Evolutionary conservation across 2,113 vertebrate genomes (phyloP), one percentile per base, ranked within the genome.

Genomic region (Phoxinus phoxinus): DNA sequence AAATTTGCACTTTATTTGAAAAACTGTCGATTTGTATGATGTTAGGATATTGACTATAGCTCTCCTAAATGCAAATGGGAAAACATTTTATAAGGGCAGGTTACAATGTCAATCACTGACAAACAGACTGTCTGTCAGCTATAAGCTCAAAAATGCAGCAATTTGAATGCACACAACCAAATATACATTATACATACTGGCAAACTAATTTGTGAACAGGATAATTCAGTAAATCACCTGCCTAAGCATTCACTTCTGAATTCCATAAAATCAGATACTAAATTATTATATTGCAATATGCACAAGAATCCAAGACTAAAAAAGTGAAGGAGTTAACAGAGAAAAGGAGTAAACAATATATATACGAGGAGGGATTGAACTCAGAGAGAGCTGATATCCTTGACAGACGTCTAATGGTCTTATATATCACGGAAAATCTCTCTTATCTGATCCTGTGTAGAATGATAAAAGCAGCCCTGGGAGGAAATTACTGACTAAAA

Each of bases 351-450:
- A 41, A 56, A 56, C n/a, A n/a, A n/a, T n/a, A n/a, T n/a, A n/a
- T 77, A 21, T 21, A 35, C 1, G 17, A 78, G 21, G 32, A 58
- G 10, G 10, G n/a, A 6, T 74, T 1, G 6, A 73, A 73, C 19
- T 58, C 30, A 78, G 51, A 37, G 30, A 79, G 56, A 81, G n/a
- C 58, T 65, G 59, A 81, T 81, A 67, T 67, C 17, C n/a, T 65
- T 67, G 37, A 48, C 23, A 58, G 8, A 61, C 61, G 21, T 78
- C 30, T 58, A 30, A 58, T 78, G 2, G 35, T 79, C 77, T 25
- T n/a, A n/a, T n/a, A 78, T 41, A 59, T 79, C 32, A 35, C 13
- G 3, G 15, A 53, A 81, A 15, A 81, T 65, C n/a, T 81, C 15
- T 21, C n/a, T 15, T 12, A 69, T 69, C 61, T 51, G 23, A 13